Evolutionary conservation across 2,113 vertebrate species (phyloP).

Genomic region (Himantopus leucocephalus): DNA sequence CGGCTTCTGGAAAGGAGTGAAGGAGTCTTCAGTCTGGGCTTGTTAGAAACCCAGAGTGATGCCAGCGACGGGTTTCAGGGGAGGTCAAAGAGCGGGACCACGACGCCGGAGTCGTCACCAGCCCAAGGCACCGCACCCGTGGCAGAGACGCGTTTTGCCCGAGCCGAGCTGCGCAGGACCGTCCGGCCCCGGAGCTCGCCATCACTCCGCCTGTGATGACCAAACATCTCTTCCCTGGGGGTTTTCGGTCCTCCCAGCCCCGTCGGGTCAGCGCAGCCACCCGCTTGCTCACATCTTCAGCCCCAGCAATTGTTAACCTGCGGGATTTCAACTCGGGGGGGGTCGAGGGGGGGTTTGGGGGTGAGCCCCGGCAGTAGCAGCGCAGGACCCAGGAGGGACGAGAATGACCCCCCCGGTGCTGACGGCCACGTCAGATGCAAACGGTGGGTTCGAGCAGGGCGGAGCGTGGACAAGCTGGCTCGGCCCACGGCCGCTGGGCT

Average conservation of each 20-base stretch:
- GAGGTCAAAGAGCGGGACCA: neutral
- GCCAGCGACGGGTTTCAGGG: fast-evolving
- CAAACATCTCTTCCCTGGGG: fast-evolving
- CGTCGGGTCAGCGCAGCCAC: fast-evolving
- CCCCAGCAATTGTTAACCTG: fast-evolving
- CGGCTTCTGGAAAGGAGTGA: fast-evolving
- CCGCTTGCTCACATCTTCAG: fast-evolving
- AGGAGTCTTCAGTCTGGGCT: neutral
- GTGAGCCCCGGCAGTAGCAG: neutral
- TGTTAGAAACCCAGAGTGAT: neutral
- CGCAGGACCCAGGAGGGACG: neutral
- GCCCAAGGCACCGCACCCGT: neutral
- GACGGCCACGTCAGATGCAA: neutral
- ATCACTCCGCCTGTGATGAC: neutral
- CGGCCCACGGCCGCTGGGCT: fast-evolving
- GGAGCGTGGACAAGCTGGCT: neutral
- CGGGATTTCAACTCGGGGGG: neutral
- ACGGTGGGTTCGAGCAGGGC: neutral
- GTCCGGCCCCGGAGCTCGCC: neutral
- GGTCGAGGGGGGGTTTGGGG: no score
- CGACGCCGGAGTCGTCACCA: fast-evolving
- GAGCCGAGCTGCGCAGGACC: neutral
- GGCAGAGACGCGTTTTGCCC: neutral
- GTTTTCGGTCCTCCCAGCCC: neutral
- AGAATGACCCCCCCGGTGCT: neutral